Evolutionary conservation across 1,140 invertebrate species (phyloP).

Genomic region (Pemphigus obesinymphae): DNA sequence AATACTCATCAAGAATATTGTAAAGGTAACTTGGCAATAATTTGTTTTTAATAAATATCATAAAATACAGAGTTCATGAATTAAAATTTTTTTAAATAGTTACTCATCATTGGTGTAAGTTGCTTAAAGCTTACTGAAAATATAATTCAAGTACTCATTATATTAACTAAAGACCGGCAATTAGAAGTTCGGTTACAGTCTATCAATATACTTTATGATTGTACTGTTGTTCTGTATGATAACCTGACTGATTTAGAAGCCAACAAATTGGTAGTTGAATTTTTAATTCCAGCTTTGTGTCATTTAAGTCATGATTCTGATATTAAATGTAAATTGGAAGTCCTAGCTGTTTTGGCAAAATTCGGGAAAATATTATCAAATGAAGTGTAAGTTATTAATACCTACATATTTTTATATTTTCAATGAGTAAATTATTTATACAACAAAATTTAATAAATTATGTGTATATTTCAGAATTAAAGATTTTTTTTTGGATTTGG

Average conservation of each 20-base stretch:
- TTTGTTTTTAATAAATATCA: not conserved
- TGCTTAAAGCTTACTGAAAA: slow-evolving; percentile 14
- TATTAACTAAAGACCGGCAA: slow-evolving; percentile 16
- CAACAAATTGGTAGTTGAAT: not conserved
- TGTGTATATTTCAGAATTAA: slow-evolving; percentile 9
- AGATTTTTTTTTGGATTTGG: slow-evolving; percentile 1
- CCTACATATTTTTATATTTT: not conserved
- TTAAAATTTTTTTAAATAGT: not conserved
- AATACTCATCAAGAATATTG: not conserved
- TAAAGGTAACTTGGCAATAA: not conserved
- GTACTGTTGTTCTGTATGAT: slow-evolving; percentile 4
- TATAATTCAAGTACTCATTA: not conserved
- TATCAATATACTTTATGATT: slow-evolving; percentile 7
- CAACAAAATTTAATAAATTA: not conserved
- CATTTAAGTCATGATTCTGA: slow-evolving; percentile 3
- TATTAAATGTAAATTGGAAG: slow-evolving; percentile 4
- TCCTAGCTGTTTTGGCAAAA: not conserved
- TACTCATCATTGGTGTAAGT: not conserved
- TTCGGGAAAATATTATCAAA: slow-evolving; percentile 8
- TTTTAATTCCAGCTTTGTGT: slow-evolving; percentile 11
- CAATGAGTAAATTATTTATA: not conserved
- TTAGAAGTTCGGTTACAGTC: slow-evolving; percentile 1
- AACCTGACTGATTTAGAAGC: not conserved
- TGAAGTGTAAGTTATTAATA: not conserved
- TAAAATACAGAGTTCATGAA: not conserved